Evolutionary conservation across 2,797 vertebrate species (phyloP).

Genomic region (Vipera latastei): DNA sequence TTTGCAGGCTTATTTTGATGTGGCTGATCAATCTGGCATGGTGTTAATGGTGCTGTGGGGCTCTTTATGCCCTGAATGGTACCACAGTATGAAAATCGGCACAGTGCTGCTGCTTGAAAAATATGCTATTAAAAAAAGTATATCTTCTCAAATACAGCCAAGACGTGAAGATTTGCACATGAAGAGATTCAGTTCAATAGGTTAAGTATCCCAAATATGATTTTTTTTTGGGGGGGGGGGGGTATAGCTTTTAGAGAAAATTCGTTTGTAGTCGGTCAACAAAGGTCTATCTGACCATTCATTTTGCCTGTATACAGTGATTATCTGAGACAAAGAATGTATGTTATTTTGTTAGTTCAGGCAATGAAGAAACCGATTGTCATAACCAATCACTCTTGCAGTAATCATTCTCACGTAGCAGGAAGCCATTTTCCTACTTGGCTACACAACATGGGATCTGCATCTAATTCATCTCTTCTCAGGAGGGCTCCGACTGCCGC

Average conservation of each 20-base stretch:
- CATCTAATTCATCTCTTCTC: background rate
- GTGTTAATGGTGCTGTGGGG: constrained; percentile 93
- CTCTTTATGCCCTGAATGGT: constrained; percentile 87
- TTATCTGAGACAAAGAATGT: background rate
- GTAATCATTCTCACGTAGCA: background rate
- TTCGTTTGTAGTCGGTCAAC: background rate
- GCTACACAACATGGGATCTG: constrained; percentile 3
- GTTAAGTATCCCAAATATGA: constrained; percentile 74
- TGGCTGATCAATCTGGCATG: constrained; percentile 87
- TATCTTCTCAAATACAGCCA: constrained; percentile 78
- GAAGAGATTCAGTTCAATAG: constrained; percentile 78
- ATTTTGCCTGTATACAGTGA: background rate
- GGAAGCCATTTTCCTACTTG: background rate
- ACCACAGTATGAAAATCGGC: constrained; percentile 80
- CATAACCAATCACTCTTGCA: background rate
- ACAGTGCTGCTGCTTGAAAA: constrained; percentile 84
- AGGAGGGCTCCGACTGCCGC: background rate
- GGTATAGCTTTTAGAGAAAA: background rate
- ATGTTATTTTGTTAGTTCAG: background rate
- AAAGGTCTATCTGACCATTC: background rate
- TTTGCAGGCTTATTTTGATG: constrained; percentile 87
- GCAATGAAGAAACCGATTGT: background rate
- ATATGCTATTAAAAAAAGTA: constrained; percentile 83
- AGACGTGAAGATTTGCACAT: constrained; percentile 78
- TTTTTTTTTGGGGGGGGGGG: too few relatives aligned